phyloP scores from a whole-genome alignment of 2,113 vertebrate genomes.

The Eleginops maclovinus region DNA sequence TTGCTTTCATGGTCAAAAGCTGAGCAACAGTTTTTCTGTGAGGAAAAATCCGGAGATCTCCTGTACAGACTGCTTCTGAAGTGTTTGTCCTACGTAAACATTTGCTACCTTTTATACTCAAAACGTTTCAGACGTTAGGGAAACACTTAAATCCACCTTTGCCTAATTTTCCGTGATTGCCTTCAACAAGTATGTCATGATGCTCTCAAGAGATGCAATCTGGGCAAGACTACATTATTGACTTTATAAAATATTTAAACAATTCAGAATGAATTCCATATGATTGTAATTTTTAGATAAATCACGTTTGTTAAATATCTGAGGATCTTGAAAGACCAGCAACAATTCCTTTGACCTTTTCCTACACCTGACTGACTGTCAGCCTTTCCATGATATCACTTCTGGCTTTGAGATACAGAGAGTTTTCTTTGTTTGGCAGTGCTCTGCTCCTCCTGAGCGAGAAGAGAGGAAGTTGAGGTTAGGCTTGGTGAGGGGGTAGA shows the following conservation, averaged over 20 bases:
- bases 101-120: constrained; percentile 48
- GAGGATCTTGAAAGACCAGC: constrained; percentile 21
- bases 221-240: neutral
- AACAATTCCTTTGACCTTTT: constrained; percentile 34
- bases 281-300: constrained; percentile 3
- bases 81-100: constrained; percentile 36
- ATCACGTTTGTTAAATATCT: constrained; percentile 8
- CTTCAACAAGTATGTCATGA: constrained; percentile 1
- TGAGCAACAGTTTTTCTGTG: constrained; percentile 66
- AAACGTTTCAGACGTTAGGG: constrained; percentile 27
- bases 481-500: constrained; percentile 9
- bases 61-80: constrained; percentile 29
- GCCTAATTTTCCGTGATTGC: constrained; percentile 1
- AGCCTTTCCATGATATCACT: constrained; percentile 66
- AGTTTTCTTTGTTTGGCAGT: constrained; percentile 33
- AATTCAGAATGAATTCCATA: constrained; percentile 8
- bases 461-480: constrained; percentile 20
- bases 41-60: constrained; percentile 61
- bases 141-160: constrained; percentile 16
- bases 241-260: constrained; percentile 18
- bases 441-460: constrained; percentile 11
- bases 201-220: constrained; percentile 2
- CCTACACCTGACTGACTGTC: constrained; percentile 57
- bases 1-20: constrained; percentile 67
- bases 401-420: constrained; percentile 48